Evolutionary conservation across 2,113 vertebrate genomes (phyloP), one percentile per base, ranked within the genome.

Genomic region (Anthoscopus minutus): DNA sequence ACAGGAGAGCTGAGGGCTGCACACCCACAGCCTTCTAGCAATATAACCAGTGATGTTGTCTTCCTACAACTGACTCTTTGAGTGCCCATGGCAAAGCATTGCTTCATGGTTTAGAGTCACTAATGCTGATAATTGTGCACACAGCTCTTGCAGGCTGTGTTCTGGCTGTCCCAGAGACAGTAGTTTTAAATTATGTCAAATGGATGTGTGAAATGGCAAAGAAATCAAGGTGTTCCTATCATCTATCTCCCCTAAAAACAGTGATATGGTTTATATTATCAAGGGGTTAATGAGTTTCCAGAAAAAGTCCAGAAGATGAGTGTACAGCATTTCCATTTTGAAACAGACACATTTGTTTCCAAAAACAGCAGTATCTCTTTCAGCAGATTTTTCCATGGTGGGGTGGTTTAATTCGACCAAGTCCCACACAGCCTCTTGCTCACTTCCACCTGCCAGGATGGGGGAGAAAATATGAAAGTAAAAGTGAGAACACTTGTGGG

Each of bases 351-450:
- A 18, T 20, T 64, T 18, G 11, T 60, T 91, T 76, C 67, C 20
- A 53, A 93, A 88, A 51, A 4, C 5, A 61, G 48, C 13, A 15
- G 6, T 15, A 8, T 35, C 1, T 79, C 9, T 35, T 82, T 85
- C 33, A 72, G 25, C 33, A 89, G 18, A 12, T 31, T 69, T n/a
- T 69, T 88, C 40, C 58, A 23, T 27, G 28, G 15, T 28, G n/a
- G 15, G 1, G 0, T 67, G 16, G 5, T 77, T 67, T 62, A 58
- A 64, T 22, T n/a, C 38, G 15, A 67, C 21, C 62, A 48, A 71
- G 44, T 17, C 9, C 62, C 48, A 48, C 35, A n/a, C 6, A 90
- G 44, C 5, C 0, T 0, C 19, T 92, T 2, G 0, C 17, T 76
- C 47, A 54, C 47, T 67, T 89, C 47, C 47, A 38, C 31, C 35